Evolutionary conservation across 2,888 invertebrate genomes (phyloP).

Genomic region (Cephonodes hylas): DNA sequence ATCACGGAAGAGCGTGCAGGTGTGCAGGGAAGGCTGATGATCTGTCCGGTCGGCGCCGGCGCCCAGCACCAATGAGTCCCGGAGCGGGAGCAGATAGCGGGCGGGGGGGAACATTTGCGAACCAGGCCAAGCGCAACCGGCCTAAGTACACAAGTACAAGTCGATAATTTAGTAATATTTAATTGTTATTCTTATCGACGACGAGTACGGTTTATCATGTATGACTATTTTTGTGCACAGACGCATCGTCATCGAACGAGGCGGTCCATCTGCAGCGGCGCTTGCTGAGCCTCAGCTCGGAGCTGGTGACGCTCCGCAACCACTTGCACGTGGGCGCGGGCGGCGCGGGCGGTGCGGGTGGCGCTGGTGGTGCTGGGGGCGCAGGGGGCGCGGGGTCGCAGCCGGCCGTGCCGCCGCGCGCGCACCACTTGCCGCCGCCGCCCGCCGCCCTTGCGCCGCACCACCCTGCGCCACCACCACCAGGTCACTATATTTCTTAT

Average conservation of each 20-base stretch:
- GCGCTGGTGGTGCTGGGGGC: conserved; percentile 30
- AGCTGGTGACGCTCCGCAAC: conserved; percentile 94
- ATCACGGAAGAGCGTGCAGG: no score
- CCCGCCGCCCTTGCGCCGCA: conserved; percentile 62
- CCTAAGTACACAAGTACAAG: no score
- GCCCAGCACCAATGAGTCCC: no score
- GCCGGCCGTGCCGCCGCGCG: conserved; percentile 47
- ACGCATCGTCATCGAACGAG: conserved; percentile 97
- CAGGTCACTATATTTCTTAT: conserved; percentile 34
- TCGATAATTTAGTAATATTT: no score
- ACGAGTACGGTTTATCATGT: no score
- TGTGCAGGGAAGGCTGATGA: no score
- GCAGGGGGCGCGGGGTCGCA: conserved; percentile 27
- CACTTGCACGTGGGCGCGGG: conserved; percentile 87
- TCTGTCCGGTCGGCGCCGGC: no score
- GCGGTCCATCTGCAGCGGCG: conserved; percentile 96
- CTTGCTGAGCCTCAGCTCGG: conserved; percentile 93
- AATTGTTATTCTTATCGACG: no score
- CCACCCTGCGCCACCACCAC: conserved; percentile 53
- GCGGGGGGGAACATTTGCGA: no score
- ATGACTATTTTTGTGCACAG: conserved; percentile 75
- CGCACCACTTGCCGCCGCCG: conserved; percentile 34
- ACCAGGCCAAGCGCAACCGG: no score
- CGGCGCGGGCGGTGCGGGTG: conserved; percentile 26
- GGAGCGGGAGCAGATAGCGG: no score